Evolutionary conservation across 53 echinoderm and acorn worm genomes (phyloP), one percentile per base, ranked within the genome.

Genomic region (Pentamera pediparva): DNA sequence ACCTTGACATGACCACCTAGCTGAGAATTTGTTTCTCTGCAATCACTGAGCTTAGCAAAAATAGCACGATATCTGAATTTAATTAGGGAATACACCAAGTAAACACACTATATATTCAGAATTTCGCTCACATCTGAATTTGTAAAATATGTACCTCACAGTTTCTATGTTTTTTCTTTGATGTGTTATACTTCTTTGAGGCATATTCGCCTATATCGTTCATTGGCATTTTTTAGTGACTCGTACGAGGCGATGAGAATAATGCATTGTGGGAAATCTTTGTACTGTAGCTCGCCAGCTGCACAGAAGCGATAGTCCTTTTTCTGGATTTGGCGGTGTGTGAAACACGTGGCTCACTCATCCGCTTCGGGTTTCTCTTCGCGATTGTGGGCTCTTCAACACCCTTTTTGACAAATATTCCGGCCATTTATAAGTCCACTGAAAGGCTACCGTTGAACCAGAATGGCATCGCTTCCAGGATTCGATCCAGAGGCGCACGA

Each of bases 401-500:
- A 12, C 29, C 26, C 6, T 9, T 17, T 55, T 55, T 9, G 24
- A 55, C 21, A 28, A 5, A 57, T 5, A 27, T 9, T 28, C 29
- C 9, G 58, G 29, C 58, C 58, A n/a, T 28, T 57, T 57, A 17
- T 2, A 7, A 57, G 58, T 52, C 30, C 32, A 32, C 32, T 6
- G 1, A 0, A 18, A 53, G 21, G 7, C 12, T 22, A 26, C 20
- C 21, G 54, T 20, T 53, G 28, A 57, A 12, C 20, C 32, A 49
- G 5, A 11, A 72, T 72, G 73, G 73, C 73, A 21, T 52, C 52
- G 37, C 51, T 18, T 1, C 52, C 35, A 0, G 52, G 35, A 22
- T 90, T 90, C 25, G 90, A 86, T 70, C 90, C 90, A 5, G 79
- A 83, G 33, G 90, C 86, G 10, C 76, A 82, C 59, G 90, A 83